Evolutionary conservation across 2,888 invertebrate species (phyloP).

Genomic region (Coelogynopora nodosa): DNA sequence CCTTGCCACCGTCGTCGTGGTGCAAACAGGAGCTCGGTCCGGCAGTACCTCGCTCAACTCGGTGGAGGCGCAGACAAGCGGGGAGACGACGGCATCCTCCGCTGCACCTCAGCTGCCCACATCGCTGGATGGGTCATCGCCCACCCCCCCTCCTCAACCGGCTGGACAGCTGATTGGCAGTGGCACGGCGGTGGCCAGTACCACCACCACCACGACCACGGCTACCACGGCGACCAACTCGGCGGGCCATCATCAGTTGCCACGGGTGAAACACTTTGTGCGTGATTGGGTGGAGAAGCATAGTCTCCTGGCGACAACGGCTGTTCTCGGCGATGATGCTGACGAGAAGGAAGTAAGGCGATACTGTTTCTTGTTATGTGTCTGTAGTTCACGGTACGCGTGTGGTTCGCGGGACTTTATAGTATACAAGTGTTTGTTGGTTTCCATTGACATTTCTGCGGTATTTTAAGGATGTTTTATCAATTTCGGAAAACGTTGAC

Average conservation of each 20-base stretch:
- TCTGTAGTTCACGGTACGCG: no score
- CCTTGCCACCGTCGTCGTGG: background rate
- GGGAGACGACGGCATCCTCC: background rate
- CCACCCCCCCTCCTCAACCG: background rate
- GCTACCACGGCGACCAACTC: background rate
- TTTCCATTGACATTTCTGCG: no score
- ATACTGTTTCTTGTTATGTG: no score
- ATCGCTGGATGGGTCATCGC: background rate
- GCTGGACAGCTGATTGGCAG: background rate
- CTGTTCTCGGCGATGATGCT: background rate
- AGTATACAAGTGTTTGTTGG: no score
- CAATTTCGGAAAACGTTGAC: no score
- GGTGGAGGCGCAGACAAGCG: background rate
- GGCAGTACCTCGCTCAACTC: background rate
- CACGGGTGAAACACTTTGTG: conserved; percentile 53
- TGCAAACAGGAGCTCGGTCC: background rate
- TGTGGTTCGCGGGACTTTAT: no score
- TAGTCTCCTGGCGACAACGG: conserved; percentile 44
- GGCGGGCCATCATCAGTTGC: background rate
- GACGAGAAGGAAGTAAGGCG: background rate
- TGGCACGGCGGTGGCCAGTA: background rate
- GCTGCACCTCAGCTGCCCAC: background rate
- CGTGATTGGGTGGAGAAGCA: conserved; percentile 58
- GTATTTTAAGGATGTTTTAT: no score
- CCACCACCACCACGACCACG: background rate